Base-by-base conservation (phyloP, 1,140 invertebrate species). In the Hylyphantes graminicola region DNA sequence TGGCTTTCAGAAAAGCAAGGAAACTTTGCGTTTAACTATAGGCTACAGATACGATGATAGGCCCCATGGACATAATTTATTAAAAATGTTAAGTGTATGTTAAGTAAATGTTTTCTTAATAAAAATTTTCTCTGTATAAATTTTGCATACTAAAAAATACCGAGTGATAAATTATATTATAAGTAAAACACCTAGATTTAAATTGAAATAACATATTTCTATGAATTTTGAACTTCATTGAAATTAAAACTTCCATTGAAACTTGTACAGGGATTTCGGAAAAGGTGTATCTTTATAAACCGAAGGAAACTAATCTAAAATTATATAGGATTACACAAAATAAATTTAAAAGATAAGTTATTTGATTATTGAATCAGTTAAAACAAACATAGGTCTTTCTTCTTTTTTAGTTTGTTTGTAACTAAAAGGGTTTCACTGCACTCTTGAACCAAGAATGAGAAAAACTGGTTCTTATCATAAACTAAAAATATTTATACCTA, bases 391-490 rank as follows among this genome's bases (percentile, higher is more conserved):
- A 67, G 35, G 35, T 35, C 35, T 35, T 35, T 35, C 35, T 35
- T 35, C 35, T 5, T 35, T 35, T 35, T 35, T 35, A 5, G 1
- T 35, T 35, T 1, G 1, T 35, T 35, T 35, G 35, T n/a, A n/a
- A n/a, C n/a, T n/a, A n/a, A 35, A 35, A 35, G 35, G 35, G 35
- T 35, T 35, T 35, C 5, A 70, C 68, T 70, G 68, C 68, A 54
- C 54, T 70, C 53, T 59, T 48, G 48, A 50, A 68, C 17, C 9
- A 70, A 70, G 15, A 70, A 61, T 76, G 74, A 76, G 74, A 76
- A 63, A 63, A 76, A 76, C 74, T 76, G 74, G 59, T 51, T 63
- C 74, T 48, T 12, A 67, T 12, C 21, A 17, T 12, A 67, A n/a
- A 4, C 11, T 17, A 21, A 12, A 67, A 67, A 67, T 67, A n/a